A percentile compares a stretch with the other conserved stretches of the same genome.
Evolutionary conservation across 2,797 vertebrate genomes (phyloP).

Genomic region (Danio jaintianensis): DNA sequence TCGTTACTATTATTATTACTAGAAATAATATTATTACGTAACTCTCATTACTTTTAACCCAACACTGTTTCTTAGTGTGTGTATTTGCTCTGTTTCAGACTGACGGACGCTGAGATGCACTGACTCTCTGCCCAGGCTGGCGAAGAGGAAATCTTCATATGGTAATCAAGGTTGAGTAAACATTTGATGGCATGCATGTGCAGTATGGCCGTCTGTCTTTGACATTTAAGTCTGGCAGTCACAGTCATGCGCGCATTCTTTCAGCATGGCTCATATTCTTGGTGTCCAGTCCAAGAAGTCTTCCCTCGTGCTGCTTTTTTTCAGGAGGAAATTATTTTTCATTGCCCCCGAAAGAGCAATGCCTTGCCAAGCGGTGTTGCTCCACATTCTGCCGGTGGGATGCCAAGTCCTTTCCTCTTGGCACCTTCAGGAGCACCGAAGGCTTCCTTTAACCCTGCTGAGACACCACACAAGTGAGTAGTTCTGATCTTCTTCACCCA

Average conservation of each 20-base stretch:
- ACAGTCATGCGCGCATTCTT: constrained; percentile 75
- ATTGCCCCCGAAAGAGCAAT: constrained; percentile 74
- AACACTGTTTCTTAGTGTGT: not conserved
- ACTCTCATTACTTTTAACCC: too few species aligned
- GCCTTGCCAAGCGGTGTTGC: constrained; percentile 65
- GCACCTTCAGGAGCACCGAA: constrained; percentile 55
- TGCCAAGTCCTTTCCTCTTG: constrained; percentile 57
- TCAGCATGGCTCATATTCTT: constrained; percentile 73
- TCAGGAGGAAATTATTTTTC: constrained; percentile 83
- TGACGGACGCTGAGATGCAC: constrained; percentile 19
- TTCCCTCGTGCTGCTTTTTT: constrained; percentile 72
- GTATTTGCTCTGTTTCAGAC: constrained; percentile 8
- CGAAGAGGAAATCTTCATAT: constrained; percentile 63
- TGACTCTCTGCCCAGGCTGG: constrained; percentile 36
- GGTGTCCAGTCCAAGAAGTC: constrained; percentile 65
- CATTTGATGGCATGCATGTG: constrained; percentile 65
- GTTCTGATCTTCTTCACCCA: constrained; percentile 46
- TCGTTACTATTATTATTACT: too few species aligned
- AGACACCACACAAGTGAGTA: constrained; percentile 53
- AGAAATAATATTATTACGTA: too few species aligned
- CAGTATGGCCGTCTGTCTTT: constrained; percentile 76
- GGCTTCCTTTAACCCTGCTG: constrained; percentile 56
- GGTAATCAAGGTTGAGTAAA: constrained; percentile 73
- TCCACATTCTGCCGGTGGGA: constrained; percentile 52
- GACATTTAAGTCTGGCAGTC: constrained; percentile 75